Evolutionary conservation across 1,140 invertebrate species (phyloP).

Genomic region (Platyscapa corneri): DNA sequence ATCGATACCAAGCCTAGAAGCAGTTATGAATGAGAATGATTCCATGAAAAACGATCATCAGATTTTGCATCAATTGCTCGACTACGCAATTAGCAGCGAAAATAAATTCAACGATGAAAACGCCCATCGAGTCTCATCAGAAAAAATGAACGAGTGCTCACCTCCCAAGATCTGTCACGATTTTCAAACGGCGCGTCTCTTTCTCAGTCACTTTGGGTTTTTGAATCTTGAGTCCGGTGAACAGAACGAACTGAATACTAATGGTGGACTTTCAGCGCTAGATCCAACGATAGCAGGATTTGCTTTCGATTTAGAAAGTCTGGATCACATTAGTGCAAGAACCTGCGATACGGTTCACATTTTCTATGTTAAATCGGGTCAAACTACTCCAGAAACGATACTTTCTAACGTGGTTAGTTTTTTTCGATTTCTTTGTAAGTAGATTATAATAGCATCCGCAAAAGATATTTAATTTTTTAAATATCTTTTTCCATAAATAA

Average conservation of each 20-base stretch:
- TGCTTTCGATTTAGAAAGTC: slow-evolving; percentile 80
- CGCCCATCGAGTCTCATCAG: slow-evolving; percentile 71
- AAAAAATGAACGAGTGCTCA: slow-evolving; percentile 81
- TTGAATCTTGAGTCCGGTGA: slow-evolving; percentile 84
- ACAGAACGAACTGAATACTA: slow-evolving; percentile 67
- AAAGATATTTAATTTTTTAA: too few relatives aligned
- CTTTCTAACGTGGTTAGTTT: slow-evolving; percentile 85
- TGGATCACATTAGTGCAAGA: slow-evolving; percentile 88
- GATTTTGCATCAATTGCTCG: slow-evolving; percentile 65
- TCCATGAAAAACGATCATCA: slow-evolving; percentile 73
- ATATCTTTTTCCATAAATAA: too few relatives aligned
- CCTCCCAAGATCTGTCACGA: slow-evolving; percentile 90
- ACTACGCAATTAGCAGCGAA: slow-evolving; percentile 73
- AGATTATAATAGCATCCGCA: neutral
- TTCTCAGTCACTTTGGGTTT: slow-evolving; percentile 95
- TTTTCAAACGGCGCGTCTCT: slow-evolving; percentile 94
- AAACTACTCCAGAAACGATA: slow-evolving; percentile 85
- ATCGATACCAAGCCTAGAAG: slow-evolving; percentile 86
- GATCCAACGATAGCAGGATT: slow-evolving; percentile 85
- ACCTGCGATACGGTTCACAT: slow-evolving; percentile 95
- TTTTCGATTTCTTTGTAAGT: slow-evolving; percentile 8
- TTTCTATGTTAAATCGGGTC: slow-evolving; percentile 94
- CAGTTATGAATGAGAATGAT: slow-evolving; percentile 78
- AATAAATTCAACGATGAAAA: slow-evolving; percentile 74
- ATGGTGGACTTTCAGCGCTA: slow-evolving; percentile 83